Base-by-base conservation (phyloP, 1,140 invertebrate genomes). In the Dolichoris vasculosae region DNA sequence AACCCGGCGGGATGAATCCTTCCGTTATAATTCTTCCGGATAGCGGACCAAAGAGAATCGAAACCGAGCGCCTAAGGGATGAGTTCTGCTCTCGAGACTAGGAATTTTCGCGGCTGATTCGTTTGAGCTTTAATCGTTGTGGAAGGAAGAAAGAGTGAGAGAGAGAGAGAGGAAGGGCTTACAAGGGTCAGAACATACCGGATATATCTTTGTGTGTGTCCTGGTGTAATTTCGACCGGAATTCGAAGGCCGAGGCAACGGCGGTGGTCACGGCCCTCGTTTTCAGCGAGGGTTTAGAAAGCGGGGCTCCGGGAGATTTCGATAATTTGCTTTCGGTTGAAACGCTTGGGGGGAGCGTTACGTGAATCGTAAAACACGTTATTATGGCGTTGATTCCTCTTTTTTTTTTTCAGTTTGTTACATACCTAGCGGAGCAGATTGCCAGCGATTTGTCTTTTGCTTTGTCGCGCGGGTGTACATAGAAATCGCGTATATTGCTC, bases 91-190 rank as follows among this genome's bases (percentile, higher is more conserved):
- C 40, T 26, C 6, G 69, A 20, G 82, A 75, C 67, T 46, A 80
- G 83, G 83, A 85, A 85, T 85, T 85, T 85, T 85, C 83, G 69
- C 83, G 83, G 67, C 83, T 64, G 48, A 85, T 80, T 85, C 83
- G 77, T 73, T 73, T 32, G 76, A 63, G 63, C 76, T 69, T 30
- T 79, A 84, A 84, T 84, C 76, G 46, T n/a, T 20, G 73, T 7
- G 38, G 35, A n/a, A 4, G 77, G 38, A 48, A 51, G 46, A 11
- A 17, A 8, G 46, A 76, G 75, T 1, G 35, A 40, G 32, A 20
- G 69, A 20, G 35, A 71, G 69, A 17, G 15, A 35, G 26, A 11
- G 30, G 43, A 51, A 51, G n/a, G 51, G 76, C 46, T 59, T 55
- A 78, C 0, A 35, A 78, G 76, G 51, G 75, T 48, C 71, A 3